Evolutionary conservation across 1,140 invertebrate species (phyloP).

Genomic region (Globodera rostochiensis): DNA sequence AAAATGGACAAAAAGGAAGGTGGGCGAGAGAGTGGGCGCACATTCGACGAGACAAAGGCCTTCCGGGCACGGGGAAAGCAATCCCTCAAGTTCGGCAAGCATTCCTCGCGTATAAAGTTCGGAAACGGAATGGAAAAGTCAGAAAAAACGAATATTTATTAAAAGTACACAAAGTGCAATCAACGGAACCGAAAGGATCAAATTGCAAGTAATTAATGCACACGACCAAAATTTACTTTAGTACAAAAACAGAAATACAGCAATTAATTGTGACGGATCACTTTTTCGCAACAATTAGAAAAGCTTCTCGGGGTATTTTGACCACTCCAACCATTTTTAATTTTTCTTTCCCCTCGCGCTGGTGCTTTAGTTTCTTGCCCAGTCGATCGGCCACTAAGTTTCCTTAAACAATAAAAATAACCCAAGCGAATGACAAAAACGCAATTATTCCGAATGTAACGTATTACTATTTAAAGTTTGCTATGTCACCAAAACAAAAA

Average conservation of each 20-base stretch:
- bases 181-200: no score
- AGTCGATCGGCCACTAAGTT: conserved; percentile 74
- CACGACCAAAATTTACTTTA: no score
- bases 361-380: conserved; percentile 83
- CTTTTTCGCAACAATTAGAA: conserved; percentile 79
- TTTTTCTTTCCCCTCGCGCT: conserved; percentile 88
- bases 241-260: no score
- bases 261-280: conserved; percentile 67
- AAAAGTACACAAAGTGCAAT: neutral
- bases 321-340: conserved; percentile 88
- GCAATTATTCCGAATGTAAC: neutral
- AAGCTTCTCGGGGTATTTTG: conserved; percentile 85
- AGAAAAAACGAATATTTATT: neutral
- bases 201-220: no score
- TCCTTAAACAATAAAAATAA: conserved; percentile 70
- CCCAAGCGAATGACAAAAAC: neutral
- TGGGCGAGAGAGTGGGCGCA: conserved; percentile 15
- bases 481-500: neutral
- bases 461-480: neutral
- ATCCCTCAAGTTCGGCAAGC: neutral
- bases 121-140: neutral
- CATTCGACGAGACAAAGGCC: conserved; percentile 28
- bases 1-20: conserved; percentile 32
- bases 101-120: conserved; percentile 5
- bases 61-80: neutral